Evolutionary conservation across 2,888 invertebrate genomes (phyloP), one percentile per base, ranked within the genome.

Genomic region (Acanthosoma haemorrhoidale): DNA sequence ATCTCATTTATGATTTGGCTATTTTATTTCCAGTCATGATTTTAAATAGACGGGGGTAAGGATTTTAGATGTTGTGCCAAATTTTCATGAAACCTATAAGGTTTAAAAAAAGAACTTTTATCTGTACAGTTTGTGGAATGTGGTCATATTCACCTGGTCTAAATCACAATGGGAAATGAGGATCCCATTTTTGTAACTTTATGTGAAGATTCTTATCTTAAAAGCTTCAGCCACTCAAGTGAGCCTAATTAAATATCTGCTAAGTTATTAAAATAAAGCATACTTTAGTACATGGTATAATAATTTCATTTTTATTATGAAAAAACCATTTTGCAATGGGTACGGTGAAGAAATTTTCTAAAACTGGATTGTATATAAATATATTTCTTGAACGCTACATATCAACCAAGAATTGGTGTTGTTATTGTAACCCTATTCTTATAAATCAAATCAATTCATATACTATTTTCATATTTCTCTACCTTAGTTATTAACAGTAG

Each of bases 401-500:
- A 61, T 61, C 61, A 61, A 61, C 11, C 36, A 61, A 61, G 21
- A 36, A 36, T 61, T 61, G 32, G 61, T 34, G 61, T 61, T n/a
- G n/a, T n/a, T n/a, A n/a, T n/a, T n/a, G 34, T 61, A 36, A 36
- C 61, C 61, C 61, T 36, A 61, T 36, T 61, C 34, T 61, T 61
- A n/a, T 32, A 32, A 59, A 59, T 34, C 36, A 36, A 18, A 60
- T 60, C 8, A 18, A 60, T 60, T 16, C 34, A 36, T 36, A 36
- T 61, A 61, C 18, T 34, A 15, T 61, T 4, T 38, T 38, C 36
- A 25, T 51, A 51, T 25, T 51, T n/a, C n/a, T 25, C n/a, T 4
- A n/a, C n/a, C n/a, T n/a, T 2, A 4, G 29, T n/a, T 51, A n/a
- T 51, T 6, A 51, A 51, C 51, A 25, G 51, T 51, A 25, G 51